phyloP scores from a whole-genome alignment of 1,140 invertebrate genomes.

The Leptinotarsa defecta region DNA sequence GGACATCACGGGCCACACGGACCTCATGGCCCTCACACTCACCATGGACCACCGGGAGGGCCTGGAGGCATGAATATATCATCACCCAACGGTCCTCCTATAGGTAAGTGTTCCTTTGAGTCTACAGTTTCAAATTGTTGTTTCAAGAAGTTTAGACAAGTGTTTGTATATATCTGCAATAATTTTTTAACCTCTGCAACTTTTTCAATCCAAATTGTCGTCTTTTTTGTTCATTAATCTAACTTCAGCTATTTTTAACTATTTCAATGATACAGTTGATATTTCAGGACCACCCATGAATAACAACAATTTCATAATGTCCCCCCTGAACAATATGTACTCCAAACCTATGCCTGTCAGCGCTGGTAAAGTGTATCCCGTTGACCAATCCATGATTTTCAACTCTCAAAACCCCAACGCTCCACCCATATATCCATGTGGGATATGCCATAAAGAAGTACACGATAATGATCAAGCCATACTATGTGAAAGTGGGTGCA shows the following conservation, averaged over 20 bases:
- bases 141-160: too few species aligned
- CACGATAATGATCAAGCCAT: constrained; percentile 99
- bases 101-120: neutral
- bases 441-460: constrained; percentile 96
- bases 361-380: constrained; percentile 91
- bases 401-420: constrained; percentile 98
- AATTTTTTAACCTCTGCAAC: too few species aligned
- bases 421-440: constrained; percentile 96
- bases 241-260: too few species aligned
- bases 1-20: constrained; percentile 47
- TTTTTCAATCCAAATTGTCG: too few species aligned
- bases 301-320: constrained; percentile 63
- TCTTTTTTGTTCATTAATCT: neutral
- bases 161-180: too few species aligned
- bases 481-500: constrained; percentile 96
- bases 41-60: constrained; percentile 41
- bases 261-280: neutral
- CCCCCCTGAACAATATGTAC: constrained; percentile 67
- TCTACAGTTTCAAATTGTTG: too few species aligned
- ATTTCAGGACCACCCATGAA: constrained; percentile 56
- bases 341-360: constrained; percentile 83
- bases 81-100: constrained; percentile 54
- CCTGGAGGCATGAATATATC: constrained; percentile 57
- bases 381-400: constrained; percentile 96
- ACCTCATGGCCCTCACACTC: constrained; percentile 55